phyloP scores from a whole-genome alignment of 2,888 invertebrate species.

The Anorthoa munda region DNA sequence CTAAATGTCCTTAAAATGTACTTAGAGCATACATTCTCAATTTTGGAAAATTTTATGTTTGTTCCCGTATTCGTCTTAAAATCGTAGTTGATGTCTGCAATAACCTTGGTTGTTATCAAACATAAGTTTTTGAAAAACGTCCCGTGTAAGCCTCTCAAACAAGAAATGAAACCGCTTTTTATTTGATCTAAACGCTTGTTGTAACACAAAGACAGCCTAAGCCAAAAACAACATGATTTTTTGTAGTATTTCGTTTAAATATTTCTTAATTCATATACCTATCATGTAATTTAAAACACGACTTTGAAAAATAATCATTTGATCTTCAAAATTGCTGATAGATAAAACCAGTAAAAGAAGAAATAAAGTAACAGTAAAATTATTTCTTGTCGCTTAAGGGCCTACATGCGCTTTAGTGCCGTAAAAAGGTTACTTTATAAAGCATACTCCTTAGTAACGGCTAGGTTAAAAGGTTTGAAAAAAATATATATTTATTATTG shows the following conservation, averaged over 20 bases:
- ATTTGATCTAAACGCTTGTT: constrained; percentile 6
- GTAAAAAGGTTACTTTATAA: too few relatives aligned
- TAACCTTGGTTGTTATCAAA: neutral
- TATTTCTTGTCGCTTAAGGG: too few relatives aligned
- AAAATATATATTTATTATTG: too few relatives aligned
- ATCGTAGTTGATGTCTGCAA: neutral
- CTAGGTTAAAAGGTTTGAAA: too few relatives aligned
- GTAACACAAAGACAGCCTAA: neutral
- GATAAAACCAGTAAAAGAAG: too few relatives aligned
- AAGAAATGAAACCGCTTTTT: neutral
- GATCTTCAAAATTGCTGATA: too few relatives aligned
- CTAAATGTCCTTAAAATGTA: neutral
- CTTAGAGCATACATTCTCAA: neutral
- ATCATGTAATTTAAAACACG: too few relatives aligned
- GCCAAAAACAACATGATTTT: neutral
- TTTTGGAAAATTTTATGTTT: neutral
- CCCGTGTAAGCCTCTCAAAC: constrained; percentile 11
- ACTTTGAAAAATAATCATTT: too few relatives aligned
- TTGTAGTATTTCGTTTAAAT: neutral
- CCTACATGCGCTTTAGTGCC: too few relatives aligned
- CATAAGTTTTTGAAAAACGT: neutral
- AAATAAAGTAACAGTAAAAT: too few relatives aligned
- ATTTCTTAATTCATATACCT: neutral
- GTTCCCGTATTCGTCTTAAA: neutral
- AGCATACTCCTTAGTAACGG: too few relatives aligned